phyloP scores from a whole-genome alignment of 2,888 invertebrate genomes.

The Aphodius sticticus region DNA sequence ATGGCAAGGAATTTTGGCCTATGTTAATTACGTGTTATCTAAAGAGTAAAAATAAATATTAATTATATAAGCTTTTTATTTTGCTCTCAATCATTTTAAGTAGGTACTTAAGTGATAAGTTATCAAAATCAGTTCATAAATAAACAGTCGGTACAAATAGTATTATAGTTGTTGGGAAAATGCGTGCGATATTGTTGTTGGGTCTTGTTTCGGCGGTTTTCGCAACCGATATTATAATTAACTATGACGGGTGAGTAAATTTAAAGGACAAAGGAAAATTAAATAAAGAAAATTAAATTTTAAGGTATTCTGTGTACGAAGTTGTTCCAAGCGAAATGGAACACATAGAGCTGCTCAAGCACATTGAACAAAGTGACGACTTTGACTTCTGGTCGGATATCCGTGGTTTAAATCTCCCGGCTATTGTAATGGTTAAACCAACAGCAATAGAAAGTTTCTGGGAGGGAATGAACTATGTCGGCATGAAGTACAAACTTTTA shows the following conservation, averaged over 20 bases:
- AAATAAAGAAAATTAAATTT: neutral
- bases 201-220: constrained; percentile 5
- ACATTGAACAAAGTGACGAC: constrained; percentile 45
- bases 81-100: constrained; percentile 5
- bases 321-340: constrained; percentile 24
- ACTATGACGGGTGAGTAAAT: constrained; percentile 18
- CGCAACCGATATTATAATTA: neutral
- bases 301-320: constrained; percentile 29
- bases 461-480: constrained; percentile 48
- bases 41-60: neutral
- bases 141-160: neutral
- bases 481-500: constrained; percentile 51
- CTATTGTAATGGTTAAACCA: constrained; percentile 60
- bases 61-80: constrained; percentile 17
- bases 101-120: constrained; percentile 15
- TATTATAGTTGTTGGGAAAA: constrained; percentile 12
- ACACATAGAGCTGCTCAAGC: constrained; percentile 23
- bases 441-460: constrained; percentile 54
- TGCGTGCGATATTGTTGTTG: neutral
- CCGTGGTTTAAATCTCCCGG: constrained; percentile 57
- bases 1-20: constrained; percentile 66
- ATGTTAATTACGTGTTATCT: constrained; percentile 56
- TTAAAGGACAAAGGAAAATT: neutral
- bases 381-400: constrained; percentile 56
- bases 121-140: constrained; percentile 13